Base-by-base conservation (phyloP, 2,888 invertebrate genomes). In the Brachypalpus laphriformis region DNA sequence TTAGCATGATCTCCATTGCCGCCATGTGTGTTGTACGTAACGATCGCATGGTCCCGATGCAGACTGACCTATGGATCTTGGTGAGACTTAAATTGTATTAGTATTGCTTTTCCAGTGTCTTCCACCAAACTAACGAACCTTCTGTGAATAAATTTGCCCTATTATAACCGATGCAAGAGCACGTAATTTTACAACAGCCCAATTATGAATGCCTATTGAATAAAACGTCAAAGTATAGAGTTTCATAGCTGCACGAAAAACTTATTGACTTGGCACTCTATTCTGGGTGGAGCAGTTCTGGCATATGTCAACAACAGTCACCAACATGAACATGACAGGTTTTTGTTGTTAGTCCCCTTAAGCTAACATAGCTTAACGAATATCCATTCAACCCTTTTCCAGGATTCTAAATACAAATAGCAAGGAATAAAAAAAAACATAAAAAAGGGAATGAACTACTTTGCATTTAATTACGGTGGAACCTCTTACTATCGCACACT, bases 381-480 rank as follows among this genome's bases (percentile, higher is more conserved):
- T 16, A 63, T 66, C 81, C 45, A 57, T 25, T 61, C 66, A 61
- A 51, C 76, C 70, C 76, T 76, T 49, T 78, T 40, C 47, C 31
- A 34, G 18, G 25, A 51, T 47, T 61, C 76, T 40, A 82, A 78
- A 82, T 63, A 80, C 74, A 74, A 82, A 87, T 49, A 87, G 74
- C 71, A 78, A 78, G 74, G 77, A 81, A 57, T 31, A 0, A 25
- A 18, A 42, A 37, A 25, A 57, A 16, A n/a, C 3, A 20, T 22
- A 34, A 20, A 40, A 34, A 20, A 63, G 56, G 37, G 34, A 54
- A 75, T 18, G n/a, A 42, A 66, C 81, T 86, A 77, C 42, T 86
- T 86, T 86, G 86, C 86, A 86, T 86, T 86, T 68, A 86, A 86
- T 82, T 82, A 86, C 72, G 63, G 76, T 82, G 77, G 82, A 76